These are phyloP conservation scores for Nemurella pictetii DNA, from an alignment of 2,888 invertebrate species.

Conservation along the genomic window DNA sequence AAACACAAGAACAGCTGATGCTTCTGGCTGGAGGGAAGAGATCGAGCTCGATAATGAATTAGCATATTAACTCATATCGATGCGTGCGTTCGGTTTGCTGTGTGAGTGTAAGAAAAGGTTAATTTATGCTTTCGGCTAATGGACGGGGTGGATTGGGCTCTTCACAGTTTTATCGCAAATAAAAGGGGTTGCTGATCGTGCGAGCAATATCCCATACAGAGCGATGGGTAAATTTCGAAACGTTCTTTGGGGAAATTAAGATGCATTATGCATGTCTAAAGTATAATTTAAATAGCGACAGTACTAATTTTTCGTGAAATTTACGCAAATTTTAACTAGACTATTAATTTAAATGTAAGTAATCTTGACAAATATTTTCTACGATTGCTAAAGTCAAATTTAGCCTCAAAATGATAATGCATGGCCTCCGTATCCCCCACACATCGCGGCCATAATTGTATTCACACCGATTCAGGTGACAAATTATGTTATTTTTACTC, in stretches of 20 bases:
- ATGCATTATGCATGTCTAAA: background rate
- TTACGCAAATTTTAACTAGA: background rate
- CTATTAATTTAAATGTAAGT: background rate
- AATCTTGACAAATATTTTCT: background rate
- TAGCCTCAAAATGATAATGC: background rate
- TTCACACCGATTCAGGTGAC: background rate
- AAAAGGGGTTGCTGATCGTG: background rate
- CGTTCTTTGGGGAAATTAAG: background rate
- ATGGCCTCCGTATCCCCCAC: background rate
- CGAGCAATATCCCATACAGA: background rate
- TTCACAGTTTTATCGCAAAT: background rate
- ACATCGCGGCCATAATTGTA: background rate
- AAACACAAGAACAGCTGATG: background rate
- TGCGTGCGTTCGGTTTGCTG: background rate
- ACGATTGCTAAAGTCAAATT: background rate
- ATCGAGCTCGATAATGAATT: background rate
- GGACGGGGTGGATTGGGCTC: slow-evolving; percentile 2
- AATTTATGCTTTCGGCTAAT: slow-evolving; percentile 2
- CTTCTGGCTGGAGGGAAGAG: background rate
- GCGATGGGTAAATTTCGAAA: background rate
- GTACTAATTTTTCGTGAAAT: background rate
- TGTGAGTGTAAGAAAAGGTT: background rate
- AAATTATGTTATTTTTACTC: background rate
- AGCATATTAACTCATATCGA: background rate
- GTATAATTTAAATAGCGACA: no score